Percentiles rank a stretch among this genome's conserved stretches.
Conservation (phyloP, 2,888 invertebrate genomes). For the Lomographa bimaculata region DNA sequence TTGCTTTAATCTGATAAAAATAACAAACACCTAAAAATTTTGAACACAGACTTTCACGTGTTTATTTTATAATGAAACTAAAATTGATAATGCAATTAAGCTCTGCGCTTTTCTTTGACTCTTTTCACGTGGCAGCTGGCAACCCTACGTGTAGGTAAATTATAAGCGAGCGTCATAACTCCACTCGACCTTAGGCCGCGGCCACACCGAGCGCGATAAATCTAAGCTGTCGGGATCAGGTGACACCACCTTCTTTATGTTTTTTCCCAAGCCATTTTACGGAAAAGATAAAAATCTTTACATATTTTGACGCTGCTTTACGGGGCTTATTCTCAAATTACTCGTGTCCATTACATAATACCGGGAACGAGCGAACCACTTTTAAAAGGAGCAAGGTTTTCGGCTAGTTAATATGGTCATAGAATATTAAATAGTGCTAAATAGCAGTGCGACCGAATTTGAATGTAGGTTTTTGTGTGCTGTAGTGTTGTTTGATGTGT, state of each 20-base stretch:
- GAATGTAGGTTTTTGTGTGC: constrained; percentile 1
- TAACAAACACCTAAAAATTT: too few species aligned
- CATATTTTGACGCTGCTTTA: constrained; percentile 83
- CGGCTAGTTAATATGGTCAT: constrained; percentile 14
- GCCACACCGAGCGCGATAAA: constrained; percentile 78
- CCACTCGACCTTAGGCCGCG: constrained; percentile 76
- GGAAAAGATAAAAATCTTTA: constrained; percentile 84
- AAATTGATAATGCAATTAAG: too few species aligned
- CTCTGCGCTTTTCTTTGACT: too few species aligned
- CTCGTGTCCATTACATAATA: constrained; percentile 77
- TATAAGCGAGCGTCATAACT: constrained; percentile 77
- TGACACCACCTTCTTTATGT: constrained; percentile 85
- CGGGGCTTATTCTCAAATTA: constrained; percentile 80
- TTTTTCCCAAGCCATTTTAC: constrained; percentile 84
- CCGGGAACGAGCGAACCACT: constrained; percentile 65
- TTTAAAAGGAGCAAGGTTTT: constrained; percentile 33
- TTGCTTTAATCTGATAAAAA: too few species aligned
- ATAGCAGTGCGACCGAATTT: constrained; percentile 16
- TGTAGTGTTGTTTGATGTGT: neutral
- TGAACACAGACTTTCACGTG: too few species aligned
- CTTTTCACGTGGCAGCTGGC: constrained; percentile 26
- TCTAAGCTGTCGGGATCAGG: constrained; percentile 80
- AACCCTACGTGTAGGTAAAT: constrained; percentile 62
- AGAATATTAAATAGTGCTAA: too few species aligned
- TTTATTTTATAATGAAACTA: too few species aligned